Percentiles rank a stretch among this genome's conserved stretches.
phyloP scores from a whole-genome alignment of 2,797 vertebrate species.

The Rhinatrema bivittatum region DNA sequence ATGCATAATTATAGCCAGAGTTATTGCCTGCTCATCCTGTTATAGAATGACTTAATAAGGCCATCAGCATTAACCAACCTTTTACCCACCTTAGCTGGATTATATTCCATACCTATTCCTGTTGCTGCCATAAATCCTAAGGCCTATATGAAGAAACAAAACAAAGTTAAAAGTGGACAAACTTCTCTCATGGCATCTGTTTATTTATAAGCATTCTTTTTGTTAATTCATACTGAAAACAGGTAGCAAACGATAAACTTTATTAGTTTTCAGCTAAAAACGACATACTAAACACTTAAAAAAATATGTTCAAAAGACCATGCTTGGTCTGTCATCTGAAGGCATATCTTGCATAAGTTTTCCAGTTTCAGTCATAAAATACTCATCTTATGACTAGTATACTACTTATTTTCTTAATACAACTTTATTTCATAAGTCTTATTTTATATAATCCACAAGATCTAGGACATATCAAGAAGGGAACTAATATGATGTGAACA shows the following conservation, averaged over 20 bases:
- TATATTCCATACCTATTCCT: slow-evolving; percentile 44
- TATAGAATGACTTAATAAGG: slow-evolving; percentile 5
- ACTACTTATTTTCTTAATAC: too few relatives aligned
- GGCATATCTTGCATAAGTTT: too few relatives aligned
- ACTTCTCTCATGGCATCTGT: slow-evolving; percentile 1
- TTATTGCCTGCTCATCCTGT: neutral
- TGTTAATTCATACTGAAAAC: neutral
- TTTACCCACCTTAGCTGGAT: slow-evolving; percentile 54
- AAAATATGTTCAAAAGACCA: neutral
- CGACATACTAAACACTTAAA: slow-evolving; percentile 7
- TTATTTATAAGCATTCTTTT: slow-evolving; percentile 5
- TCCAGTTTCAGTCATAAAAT: too few relatives aligned
- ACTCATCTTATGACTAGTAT: too few relatives aligned
- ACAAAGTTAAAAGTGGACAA: slow-evolving; percentile 11
- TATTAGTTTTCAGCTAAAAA: too few relatives aligned
- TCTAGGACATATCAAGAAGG: too few relatives aligned
- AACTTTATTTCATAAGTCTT: too few relatives aligned
- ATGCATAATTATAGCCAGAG: neutral
- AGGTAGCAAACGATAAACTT: too few relatives aligned
- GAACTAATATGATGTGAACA: too few relatives aligned
- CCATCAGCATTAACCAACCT: too few relatives aligned
- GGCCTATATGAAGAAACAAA: slow-evolving; percentile 27
- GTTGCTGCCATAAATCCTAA: slow-evolving; percentile 49
- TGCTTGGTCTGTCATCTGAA: too few relatives aligned
- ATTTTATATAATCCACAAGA: too few relatives aligned